Conservation (phyloP, 2,113 vertebrate species). For the Coptodon rendalli region DNA sequence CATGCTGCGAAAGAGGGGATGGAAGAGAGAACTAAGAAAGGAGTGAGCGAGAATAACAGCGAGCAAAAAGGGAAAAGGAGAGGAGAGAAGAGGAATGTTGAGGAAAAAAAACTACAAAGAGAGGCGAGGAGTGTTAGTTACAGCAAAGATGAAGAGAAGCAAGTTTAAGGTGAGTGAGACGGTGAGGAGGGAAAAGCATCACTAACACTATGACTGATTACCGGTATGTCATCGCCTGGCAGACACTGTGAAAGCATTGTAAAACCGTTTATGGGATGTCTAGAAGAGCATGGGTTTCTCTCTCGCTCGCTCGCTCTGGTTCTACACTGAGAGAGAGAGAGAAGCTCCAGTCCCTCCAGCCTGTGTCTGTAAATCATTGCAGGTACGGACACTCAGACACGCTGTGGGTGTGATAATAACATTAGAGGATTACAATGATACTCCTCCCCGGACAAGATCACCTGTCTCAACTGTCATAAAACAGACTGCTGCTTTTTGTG, state of each 20-base stretch:
- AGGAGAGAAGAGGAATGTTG: background rate
- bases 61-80: background rate
- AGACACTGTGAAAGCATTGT: conserved; percentile 66
- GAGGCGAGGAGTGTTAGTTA: background rate
- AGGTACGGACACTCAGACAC: conserved; percentile 57
- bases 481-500: conserved; percentile 42
- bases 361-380: conserved; percentile 58
- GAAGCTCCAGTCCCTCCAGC: conserved; percentile 32
- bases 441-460: conserved; percentile 62
- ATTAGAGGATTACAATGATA: conserved; percentile 68
- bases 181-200: conserved; percentile 44
- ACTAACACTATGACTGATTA: conserved; percentile 59
- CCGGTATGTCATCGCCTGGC: conserved; percentile 45
- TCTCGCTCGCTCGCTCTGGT: background rate
- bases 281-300: conserved; percentile 31
- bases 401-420: conserved; percentile 67
- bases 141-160: background rate
- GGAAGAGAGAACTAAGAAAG: conserved; percentile 16
- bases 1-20: conserved; percentile 48
- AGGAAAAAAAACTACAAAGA: background rate
- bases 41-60: background rate
- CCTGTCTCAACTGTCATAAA: conserved; percentile 58
- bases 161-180: conserved; percentile 34
- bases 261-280: conserved; percentile 66
- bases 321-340: conserved; percentile 20